A percentile compares a stretch with the other conserved stretches of the same genome.
These are phyloP conservation scores for Ammodytes dubius DNA, from an alignment of 2,113 vertebrate species.

Conservation along the genomic window DNA sequence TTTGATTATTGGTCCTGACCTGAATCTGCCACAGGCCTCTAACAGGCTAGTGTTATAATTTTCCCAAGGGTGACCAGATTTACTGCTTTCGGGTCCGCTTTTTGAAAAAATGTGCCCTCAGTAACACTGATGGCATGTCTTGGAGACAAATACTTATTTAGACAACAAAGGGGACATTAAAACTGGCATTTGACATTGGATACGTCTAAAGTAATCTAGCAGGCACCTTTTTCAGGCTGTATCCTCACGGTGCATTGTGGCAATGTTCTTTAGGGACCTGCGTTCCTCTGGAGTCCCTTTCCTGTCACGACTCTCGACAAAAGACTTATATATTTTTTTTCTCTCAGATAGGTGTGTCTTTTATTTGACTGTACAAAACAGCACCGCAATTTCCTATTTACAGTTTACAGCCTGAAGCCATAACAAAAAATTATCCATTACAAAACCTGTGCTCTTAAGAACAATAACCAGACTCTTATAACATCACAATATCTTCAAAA, in stretches of 20 bases:
- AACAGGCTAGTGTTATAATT: neutral
- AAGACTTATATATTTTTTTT: conserved; percentile 59
- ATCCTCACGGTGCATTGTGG: conserved; percentile 59
- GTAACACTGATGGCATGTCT: conserved; percentile 47
- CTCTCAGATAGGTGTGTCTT: conserved; percentile 75
- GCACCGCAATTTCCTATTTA: conserved; percentile 47
- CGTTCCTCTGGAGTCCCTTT: conserved; percentile 46
- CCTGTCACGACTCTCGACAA: conserved; percentile 64
- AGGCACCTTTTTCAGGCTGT: conserved; percentile 54
- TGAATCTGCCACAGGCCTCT: conserved; percentile 18
- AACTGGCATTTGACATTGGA: conserved; percentile 76
- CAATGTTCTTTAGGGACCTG: conserved; percentile 52
- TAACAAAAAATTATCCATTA: conserved; percentile 66
- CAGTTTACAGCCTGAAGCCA: conserved; percentile 56
- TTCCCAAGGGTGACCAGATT: conserved; percentile 7
- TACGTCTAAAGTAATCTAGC: conserved; percentile 63
- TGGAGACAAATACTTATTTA: conserved; percentile 60
- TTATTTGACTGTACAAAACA: conserved; percentile 65
- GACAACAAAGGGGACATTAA: conserved; percentile 68
- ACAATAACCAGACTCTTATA: conserved; percentile 57
- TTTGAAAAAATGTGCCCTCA: conserved; percentile 27
- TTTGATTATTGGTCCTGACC: conserved; percentile 27
- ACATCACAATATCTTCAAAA: conserved; percentile 37
- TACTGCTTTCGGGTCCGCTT: conserved; percentile 20
- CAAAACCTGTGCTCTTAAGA: conserved; percentile 22